Percentiles rank a stretch among this genome's conserved stretches.
Conservation (phyloP, 2,113 vertebrate genomes). For the Odocoileus virginianus region DNA sequence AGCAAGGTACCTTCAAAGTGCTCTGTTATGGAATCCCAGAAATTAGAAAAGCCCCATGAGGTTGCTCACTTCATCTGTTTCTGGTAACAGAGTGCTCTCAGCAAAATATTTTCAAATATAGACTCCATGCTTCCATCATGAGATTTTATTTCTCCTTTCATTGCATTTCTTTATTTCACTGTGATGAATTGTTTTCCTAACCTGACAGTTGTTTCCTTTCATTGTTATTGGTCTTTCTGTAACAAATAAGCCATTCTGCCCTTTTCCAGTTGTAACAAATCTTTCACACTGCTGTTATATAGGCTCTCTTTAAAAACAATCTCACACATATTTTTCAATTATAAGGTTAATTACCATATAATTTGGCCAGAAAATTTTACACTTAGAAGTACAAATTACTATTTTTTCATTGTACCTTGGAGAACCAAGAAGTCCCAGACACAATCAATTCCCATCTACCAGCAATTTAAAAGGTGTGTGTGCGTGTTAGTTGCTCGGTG, state of each 20-base stretch:
- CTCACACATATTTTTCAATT: background rate
- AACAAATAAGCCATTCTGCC: slow-evolving; percentile 10
- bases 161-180: slow-evolving; percentile 27
- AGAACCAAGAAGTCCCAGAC: background rate
- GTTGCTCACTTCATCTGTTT: slow-evolving; percentile 28
- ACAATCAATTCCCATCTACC: background rate
- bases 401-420: background rate
- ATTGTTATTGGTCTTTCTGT: slow-evolving; percentile 24
- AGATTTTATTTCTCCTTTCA: slow-evolving; percentile 2
- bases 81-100: background rate
- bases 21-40: slow-evolving; percentile 25
- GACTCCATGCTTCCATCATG: background rate
- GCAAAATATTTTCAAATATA: slow-evolving; percentile 37
- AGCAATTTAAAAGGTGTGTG: background rate
- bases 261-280: background rate
- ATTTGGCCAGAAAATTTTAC: background rate
- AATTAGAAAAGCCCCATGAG: slow-evolving; percentile 16
- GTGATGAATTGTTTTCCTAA: slow-evolving; percentile 44
- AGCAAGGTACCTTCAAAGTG: slow-evolving; percentile 15
- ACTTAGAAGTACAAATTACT: background rate
- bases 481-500: background rate
- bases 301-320: slow-evolving; percentile 11
- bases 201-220: slow-evolving; percentile 20
- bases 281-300: background rate
- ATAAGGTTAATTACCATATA: background rate